A percentile compares a stretch with the other conserved stretches of the same genome.
phyloP scores from a whole-genome alignment of 2,113 vertebrate genomes.

The Macaca mulatta region DNA sequence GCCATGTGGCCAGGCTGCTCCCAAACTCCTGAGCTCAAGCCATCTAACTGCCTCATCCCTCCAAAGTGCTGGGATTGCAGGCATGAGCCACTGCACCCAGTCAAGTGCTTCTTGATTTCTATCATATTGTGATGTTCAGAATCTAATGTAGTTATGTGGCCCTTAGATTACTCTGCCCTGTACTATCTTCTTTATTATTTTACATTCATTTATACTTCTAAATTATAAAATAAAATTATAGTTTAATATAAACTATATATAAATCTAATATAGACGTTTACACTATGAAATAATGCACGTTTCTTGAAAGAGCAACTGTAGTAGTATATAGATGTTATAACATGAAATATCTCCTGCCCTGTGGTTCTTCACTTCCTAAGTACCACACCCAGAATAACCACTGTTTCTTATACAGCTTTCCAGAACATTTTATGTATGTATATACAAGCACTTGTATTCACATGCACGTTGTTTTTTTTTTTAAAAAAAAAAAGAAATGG shows the following conservation, averaged over 20 bases:
- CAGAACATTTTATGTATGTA: not conserved
- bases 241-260: no score
- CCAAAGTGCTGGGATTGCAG: not conserved
- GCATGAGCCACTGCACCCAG: not conserved
- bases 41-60: not conserved
- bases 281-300: not conserved
- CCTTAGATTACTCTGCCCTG: not conserved
- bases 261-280: not conserved
- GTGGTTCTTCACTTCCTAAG: not conserved
- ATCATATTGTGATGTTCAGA: not conserved
- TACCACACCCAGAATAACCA: not conserved
- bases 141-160: not conserved
- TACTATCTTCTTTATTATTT: not conserved
- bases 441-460: not conserved
- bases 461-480: not conserved
- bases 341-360: not conserved
- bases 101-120: not conserved
- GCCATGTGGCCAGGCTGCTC: not conserved
- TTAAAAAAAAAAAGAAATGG: not conserved
- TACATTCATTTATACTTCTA: not conserved
- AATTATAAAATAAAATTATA: not conserved
- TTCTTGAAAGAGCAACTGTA: not conserved
- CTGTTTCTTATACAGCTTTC: not conserved
- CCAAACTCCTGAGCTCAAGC: not conserved
- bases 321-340: not conserved